Evolutionary conservation across 2,888 invertebrate species (phyloP).

Genomic region (Unio pictorum): DNA sequence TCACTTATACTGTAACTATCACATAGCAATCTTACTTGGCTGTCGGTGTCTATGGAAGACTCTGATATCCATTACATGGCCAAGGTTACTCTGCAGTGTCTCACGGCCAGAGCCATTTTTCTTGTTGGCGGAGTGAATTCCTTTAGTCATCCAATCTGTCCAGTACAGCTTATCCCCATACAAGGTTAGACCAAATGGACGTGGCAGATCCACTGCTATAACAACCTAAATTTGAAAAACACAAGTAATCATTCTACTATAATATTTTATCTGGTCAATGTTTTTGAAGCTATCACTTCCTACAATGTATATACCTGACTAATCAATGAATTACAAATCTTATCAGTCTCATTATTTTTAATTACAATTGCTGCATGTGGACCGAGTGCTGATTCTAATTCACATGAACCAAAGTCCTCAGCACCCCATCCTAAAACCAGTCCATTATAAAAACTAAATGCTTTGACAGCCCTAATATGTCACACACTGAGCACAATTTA

Average conservation of each 20-base stretch:
- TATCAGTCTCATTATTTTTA: no score
- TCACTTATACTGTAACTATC: no score
- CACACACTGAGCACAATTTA: no score
- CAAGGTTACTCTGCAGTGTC: slow-evolving; percentile 83
- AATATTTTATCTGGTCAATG: background rate
- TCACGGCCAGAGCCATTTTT: slow-evolving; percentile 62
- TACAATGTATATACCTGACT: background rate
- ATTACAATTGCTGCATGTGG: no score
- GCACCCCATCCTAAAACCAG: no score
- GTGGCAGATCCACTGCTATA: slow-evolving; percentile 82
- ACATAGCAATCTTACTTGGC: slow-evolving; percentile 57
- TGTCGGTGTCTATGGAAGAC: slow-evolving; percentile 69
- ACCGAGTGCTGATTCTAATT: no score
- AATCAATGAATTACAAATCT: background rate
- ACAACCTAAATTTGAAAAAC: slow-evolving; percentile 43
- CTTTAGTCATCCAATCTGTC: slow-evolving; percentile 94
- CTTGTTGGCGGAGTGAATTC: slow-evolving; percentile 82
- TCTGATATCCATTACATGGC: slow-evolving; percentile 93
- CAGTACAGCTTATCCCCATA: slow-evolving; percentile 92
- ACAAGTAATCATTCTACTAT: no score
- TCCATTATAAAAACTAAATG: no score
- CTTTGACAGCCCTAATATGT: no score
- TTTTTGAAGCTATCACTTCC: background rate
- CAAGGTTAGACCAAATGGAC: slow-evolving; percentile 90
- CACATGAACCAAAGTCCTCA: no score